Evolutionary conservation across 1,140 invertebrate species (phyloP), one percentile per base, ranked within the genome.

Genomic region (Conus ventricosus): DNA sequence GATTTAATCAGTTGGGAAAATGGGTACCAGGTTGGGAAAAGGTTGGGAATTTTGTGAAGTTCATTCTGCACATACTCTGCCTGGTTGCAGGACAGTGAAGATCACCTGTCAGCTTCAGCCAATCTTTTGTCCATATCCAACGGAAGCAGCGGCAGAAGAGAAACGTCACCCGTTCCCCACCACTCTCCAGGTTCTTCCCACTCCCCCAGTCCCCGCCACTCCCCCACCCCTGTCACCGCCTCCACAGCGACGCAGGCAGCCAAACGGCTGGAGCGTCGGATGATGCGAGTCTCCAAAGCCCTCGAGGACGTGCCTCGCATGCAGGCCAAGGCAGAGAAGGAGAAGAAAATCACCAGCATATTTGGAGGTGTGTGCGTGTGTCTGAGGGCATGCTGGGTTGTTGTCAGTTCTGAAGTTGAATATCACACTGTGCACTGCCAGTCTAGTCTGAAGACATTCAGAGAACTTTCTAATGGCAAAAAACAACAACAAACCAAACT

Each of bases 201-300:
- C 39, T 53, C 71, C n/a, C 54, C 82, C 53, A 88, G 63, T 20
- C 23, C 54, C 27, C 67, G 67, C 13, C 4, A 27, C 7, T 81
- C 57, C 71, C 76, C 78, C 15, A 63, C 54, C 20, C 17, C 13
- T 17, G 4, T 67, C 25, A 55, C 13, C 11, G 7, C 71, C 71
- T 27, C 71, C 60, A n/a, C 57, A 5, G n/a, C 55, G n/a, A 71
- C 81, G 27, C 20, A 39, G 3, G 76, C 20, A 1, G 27, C 25
- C 60, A 60, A 88, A 53, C 87, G 92, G 17, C 86, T 88, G n/a
- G 92, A 93, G 51, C 91, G 91, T 57, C 92, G 93, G 88, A 88
- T 93, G 80, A 89, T 91, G 15, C 88, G 90, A 27, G 91, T 94
- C 86, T 91, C 92, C 0, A 91, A 89, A 76, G 89, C 92, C n/a